These are phyloP conservation scores for Chrysocyon brachyurus DNA, from an alignment of 2,797 vertebrate species.

Conservation along the genomic window DNA sequence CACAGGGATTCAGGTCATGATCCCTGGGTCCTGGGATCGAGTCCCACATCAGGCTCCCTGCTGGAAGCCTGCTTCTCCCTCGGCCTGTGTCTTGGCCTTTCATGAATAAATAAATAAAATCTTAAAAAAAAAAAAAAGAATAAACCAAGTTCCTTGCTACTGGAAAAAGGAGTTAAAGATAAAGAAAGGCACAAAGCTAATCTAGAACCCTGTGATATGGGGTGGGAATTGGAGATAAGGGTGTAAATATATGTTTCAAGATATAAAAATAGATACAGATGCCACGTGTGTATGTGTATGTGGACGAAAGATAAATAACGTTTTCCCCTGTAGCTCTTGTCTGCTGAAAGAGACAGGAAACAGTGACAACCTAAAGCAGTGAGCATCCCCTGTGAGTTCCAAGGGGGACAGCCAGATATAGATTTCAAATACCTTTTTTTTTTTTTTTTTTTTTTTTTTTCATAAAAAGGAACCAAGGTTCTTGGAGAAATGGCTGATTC, in stretches of 20 bases:
- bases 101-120: too few relatives aligned
- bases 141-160: neutral
- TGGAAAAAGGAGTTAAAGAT: neutral
- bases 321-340: neutral
- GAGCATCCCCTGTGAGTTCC: neutral
- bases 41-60: too few relatives aligned
- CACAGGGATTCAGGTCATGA: too few relatives aligned
- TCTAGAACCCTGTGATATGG: neutral
- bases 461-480: neutral
- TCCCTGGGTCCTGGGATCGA: too few relatives aligned
- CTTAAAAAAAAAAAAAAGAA: too few relatives aligned
- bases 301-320: neutral
- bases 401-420: neutral
- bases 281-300: neutral
- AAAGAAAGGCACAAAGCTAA: neutral
- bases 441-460: too few relatives aligned
- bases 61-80: too few relatives aligned
- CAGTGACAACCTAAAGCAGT: neutral
- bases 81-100: too few relatives aligned
- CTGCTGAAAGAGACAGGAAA: neutral
- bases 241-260: neutral
- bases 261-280: neutral
- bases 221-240: neutral
- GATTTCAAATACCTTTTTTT: conserved; percentile 9
- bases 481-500: neutral